Conservation (phyloP, 2,113 vertebrate species). For the Elachura formosa region DNA sequence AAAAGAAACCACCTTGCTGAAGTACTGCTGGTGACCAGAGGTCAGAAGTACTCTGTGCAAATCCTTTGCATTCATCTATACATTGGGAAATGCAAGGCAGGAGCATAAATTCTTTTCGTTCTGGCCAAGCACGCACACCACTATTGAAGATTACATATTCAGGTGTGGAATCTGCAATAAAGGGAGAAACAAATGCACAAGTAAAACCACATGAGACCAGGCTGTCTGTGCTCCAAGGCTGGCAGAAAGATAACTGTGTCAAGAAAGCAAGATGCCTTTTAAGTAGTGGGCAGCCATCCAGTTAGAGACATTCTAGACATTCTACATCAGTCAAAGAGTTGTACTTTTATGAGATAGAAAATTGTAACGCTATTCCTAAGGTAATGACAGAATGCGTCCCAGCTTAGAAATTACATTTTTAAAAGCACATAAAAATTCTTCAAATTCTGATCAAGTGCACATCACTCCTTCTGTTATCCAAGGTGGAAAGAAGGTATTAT, state of each 20-base stretch:
- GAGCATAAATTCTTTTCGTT: neutral
- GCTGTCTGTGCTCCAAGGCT: neutral
- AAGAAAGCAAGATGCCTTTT: neutral
- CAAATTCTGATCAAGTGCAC: neutral
- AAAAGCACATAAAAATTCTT: neutral
- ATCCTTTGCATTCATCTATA: neutral
- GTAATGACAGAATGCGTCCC: neutral
- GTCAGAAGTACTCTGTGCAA: neutral
- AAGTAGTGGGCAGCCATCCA: neutral
- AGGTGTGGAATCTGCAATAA: slow-evolving; percentile 54
- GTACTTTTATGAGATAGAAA: neutral
- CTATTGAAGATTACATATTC: slow-evolving; percentile 30
- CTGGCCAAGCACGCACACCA: neutral
- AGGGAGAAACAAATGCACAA: neutral
- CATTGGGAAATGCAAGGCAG: neutral
- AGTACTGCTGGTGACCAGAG: neutral
- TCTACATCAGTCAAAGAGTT: neutral
- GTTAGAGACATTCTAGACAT: neutral
- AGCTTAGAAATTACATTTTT: neutral
- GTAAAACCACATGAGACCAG: slow-evolving; percentile 30
- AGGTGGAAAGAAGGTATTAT: neutral
- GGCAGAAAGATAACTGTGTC: neutral
- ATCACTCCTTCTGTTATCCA: neutral
- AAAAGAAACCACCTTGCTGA: neutral
- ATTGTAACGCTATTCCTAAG: neutral